Evolutionary conservation across 1,140 invertebrate species (phyloP), one percentile per base, ranked within the genome.

Genomic region (Aplysia californica): DNA sequence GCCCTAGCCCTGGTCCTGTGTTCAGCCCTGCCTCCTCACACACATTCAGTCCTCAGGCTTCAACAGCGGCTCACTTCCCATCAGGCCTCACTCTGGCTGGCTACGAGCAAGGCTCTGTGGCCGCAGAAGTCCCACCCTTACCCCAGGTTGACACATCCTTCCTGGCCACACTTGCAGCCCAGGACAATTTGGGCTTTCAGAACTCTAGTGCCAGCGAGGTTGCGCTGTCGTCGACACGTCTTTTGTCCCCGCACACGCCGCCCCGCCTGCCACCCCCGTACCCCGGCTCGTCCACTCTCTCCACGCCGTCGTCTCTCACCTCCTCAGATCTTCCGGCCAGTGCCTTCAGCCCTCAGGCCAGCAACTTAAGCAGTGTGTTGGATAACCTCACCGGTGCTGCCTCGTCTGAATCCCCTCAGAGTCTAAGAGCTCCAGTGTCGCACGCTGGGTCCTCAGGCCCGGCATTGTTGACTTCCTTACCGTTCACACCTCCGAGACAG

Each of bases 261-360:
- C 75, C 74, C 39, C 64, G 76, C 5, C 74, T 79, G 50, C 68
- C 74, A 44, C 79, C 77, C 20, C 82, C 80, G 10, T 79, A 79
- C 35, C 56, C 77, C 70, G 72, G 82, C 72, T 80, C 83, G 20
- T 81, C 82, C 66, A 81, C 80, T 10, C 76, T 83, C 67, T 84
- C 83, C n/a, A 80, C 68, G 23, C 67, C 76, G 18, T 64, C 79
- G 29, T 61, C 73, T 21, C 64, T 68, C 41, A 23, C 70, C 15
- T 61, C 70, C 3, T 3, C 70, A 15, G 71, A 74, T 59, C 55
- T 56, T 50, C 39, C 76, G 50, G 69, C 29, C 50, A 35, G 73
- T 68, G 41, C 72, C 72, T 44, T 70, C 65, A 58, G 67, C 44
- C 41, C 15, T 26, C 38, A 75, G 65, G 3, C 33, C 58, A n/a